Evolutionary conservation across 2,113 vertebrate species (phyloP).

Genomic region (Cochlearius cochlearius): DNA sequence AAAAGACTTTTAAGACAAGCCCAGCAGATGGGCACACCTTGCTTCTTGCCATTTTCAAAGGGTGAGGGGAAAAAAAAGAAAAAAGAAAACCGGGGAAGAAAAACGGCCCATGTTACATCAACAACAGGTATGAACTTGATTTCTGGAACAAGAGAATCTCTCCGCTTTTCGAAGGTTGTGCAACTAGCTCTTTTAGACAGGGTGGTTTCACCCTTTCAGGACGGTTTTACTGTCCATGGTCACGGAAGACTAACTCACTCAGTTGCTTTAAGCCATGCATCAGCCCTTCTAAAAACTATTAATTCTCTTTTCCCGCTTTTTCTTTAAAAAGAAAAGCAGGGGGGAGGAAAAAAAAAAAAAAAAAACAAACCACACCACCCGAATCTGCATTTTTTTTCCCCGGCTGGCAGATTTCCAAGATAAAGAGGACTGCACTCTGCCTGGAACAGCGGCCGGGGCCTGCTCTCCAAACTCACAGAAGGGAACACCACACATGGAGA

Average conservation of each 20-base stretch:
- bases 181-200: slow-evolving; percentile 57
- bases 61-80: not conserved
- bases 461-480: slow-evolving; percentile 36
- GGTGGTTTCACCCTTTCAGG: slow-evolving; percentile 60
- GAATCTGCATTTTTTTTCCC: not conserved
- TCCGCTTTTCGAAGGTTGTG: slow-evolving; percentile 60
- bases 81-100: not conserved
- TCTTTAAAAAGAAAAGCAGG: not conserved
- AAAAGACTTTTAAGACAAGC: not conserved
- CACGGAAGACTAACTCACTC: slow-evolving; percentile 27
- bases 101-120: slow-evolving; percentile 37
- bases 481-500: not conserved
- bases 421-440: slow-evolving; percentile 29
- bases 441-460: slow-evolving; percentile 33
- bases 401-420: slow-evolving; percentile 59
- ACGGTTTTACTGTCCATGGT: slow-evolving; percentile 20
- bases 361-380: not conserved
- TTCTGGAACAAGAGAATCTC: slow-evolving; percentile 31
- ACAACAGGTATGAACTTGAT: slow-evolving; percentile 75
- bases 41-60: not conserved
- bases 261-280: not conserved
- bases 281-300: not conserved
- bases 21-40: not conserved
- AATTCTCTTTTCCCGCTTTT: not conserved
- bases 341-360: not conserved